phyloP scores from a whole-genome alignment of 2,888 invertebrate species.

The Heliothis peltigera region DNA sequence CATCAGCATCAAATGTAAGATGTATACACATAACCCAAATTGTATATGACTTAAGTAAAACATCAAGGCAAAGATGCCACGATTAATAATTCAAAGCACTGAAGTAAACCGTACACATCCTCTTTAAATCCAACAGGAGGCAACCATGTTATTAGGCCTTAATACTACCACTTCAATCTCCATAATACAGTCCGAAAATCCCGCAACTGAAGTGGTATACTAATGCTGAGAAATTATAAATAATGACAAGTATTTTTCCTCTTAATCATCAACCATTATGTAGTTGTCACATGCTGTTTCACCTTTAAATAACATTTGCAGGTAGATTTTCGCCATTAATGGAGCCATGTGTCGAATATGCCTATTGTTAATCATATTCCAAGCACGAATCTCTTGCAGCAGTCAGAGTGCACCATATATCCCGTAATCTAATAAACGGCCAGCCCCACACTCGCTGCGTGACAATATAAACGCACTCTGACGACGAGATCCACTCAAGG shows the following conservation, averaged over 20 bases:
- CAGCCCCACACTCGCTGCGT: constrained; percentile 66
- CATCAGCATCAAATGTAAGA: not conserved
- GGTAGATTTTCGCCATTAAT: not conserved
- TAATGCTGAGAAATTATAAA: not conserved
- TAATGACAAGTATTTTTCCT: too few species aligned
- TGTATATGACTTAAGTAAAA: constrained; percentile 25
- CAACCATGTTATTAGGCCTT: constrained; percentile 29
- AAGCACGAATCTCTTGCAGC: constrained; percentile 42
- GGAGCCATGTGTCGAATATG: constrained; percentile 2
- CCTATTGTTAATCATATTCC: constrained; percentile 25
- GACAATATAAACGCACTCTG: constrained; percentile 79
- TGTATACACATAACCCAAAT: not conserved
- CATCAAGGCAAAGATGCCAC: constrained; percentile 35
- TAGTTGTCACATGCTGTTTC: not conserved
- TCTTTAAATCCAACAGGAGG: constrained; percentile 24
- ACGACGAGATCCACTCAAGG: constrained; percentile 76
- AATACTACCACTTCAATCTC: constrained; percentile 32
- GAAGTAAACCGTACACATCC: constrained; percentile 32
- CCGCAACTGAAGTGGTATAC: not conserved
- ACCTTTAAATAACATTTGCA: not conserved
- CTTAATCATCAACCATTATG: not conserved
- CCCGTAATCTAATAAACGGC: constrained; percentile 67
- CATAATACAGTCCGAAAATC: constrained; percentile 5
- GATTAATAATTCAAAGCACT: constrained; percentile 50
- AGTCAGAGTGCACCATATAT: constrained; percentile 57